Base-by-base conservation (phyloP, 2,888 invertebrate species). In the Dioctria rufipes region DNA sequence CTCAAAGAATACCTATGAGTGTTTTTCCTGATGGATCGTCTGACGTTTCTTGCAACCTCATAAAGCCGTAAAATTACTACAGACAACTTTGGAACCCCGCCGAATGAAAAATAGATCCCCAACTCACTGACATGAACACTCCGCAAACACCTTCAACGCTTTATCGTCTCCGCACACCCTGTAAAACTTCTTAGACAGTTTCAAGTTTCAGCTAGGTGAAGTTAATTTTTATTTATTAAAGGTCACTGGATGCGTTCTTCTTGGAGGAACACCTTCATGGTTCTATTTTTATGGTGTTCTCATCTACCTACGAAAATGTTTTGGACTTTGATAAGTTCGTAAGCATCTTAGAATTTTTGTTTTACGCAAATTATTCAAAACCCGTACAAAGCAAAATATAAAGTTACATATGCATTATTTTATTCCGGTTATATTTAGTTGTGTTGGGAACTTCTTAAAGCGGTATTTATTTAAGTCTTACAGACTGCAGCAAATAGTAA, bases 211-310 rank as follows among this genome's bases (percentile, higher is more conserved):
- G 25, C 25, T 25, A 25, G 63, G 58, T 63, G 61, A 63, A 77
- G 77, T 63, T 77, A 77, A 77, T 77, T 77, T 77, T 77, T 77
- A 77, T 77, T 77, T 77, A 77, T 77, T 77, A 77, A 63, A 49
- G 63, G 61, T 42, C 77, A 77, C 63, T 61, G 77, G 63, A 49
- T 77, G 66, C 46, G 66, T 66, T 13, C 6, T 43, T 66, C 43
- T 43, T 13, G 9, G 5, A 37, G 9, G 8, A 65, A 65, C 37
- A 60, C 39, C 42, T 13, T 66, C 3, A 13, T 11, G 25, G 61
- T 13, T 25, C 25, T 37, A 39, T 61, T 61, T 37, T 37, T 13
- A 54, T 8, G n/a, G n/a, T 54, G 54, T 0, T 54, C 2, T 54
- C 54, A n/a, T 54, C 11, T n/a, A 54, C 11, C 4, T 54, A 25